Base-by-base conservation (phyloP, 2,797 vertebrate species). In the Nyctibius grandis region DNA sequence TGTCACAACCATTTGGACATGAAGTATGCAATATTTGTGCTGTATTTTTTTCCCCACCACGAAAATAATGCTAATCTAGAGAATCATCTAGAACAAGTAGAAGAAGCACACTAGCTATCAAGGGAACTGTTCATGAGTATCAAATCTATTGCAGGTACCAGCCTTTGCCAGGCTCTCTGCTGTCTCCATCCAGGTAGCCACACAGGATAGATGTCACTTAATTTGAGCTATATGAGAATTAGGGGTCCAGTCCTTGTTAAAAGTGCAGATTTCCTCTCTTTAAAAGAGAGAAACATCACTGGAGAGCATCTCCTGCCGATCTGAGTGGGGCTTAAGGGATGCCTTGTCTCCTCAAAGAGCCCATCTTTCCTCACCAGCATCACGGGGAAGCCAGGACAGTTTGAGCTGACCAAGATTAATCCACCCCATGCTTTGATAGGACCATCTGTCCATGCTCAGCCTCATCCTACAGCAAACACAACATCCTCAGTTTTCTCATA, bases 391-490 rank as follows among this genome's bases (percentile, higher is more conserved):
- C 17, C 40, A 50, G n/a, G 11, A 6, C 72, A 79, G 16, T 45
- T 83, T 29, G 11, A 73, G 36, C 5, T 83, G 73, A 60, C 26
- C 42, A 3, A 63, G 36, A 12, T 38, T 31, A 72, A 72, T 67
- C n/a, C 51, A 42, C 17, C 4, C 12, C 26, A 19, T 0, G 1
- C 65, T 65, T 85, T 2, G 0, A 9, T 3, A 60, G 29, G 45
- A 64, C 64, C 29, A 3, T 14, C 54, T 82, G 67, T 79, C 67
- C 45, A 3, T 34, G 57, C n/a, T 29, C 42, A 67, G 23, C 56
- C n/a, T 82, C 23, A 5, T 45, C 47, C 42, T n/a, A 40, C 34
- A 56, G 16, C 61, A 56, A 60, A 48, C 34, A 48, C 53, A 40
- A 21, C n/a, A 11, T 50, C 51, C 47, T 74, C 6, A 0, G 20